Percentiles rank a stretch among this genome's conserved stretches.
These are phyloP conservation scores for Coelopa pilipes DNA, from an alignment of 2,888 invertebrate genomes.

Conservation along the genomic window DNA sequence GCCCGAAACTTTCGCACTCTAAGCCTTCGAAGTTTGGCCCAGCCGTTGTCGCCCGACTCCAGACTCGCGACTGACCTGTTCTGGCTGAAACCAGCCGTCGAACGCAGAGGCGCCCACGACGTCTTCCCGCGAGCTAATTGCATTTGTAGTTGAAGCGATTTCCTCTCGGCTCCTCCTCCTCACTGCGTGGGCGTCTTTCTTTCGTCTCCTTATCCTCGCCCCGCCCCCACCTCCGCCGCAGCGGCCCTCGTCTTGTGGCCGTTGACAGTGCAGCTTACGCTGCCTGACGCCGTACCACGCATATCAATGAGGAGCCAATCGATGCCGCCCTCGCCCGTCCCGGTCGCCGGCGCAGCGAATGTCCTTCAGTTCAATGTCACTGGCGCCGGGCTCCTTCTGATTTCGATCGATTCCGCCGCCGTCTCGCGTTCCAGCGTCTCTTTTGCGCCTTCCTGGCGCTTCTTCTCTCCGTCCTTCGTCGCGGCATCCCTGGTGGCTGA, in stretches of 20 bases:
- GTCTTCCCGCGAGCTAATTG: conserved; percentile 23
- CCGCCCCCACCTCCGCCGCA: background rate
- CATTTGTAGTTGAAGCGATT: conserved; percentile 20
- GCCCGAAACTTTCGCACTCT: conserved; percentile 23
- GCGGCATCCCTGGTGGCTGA: background rate
- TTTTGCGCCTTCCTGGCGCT: too few species aligned
- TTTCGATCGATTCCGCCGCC: too few species aligned
- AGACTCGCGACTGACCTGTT: background rate
- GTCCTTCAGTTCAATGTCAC: conserved; percentile 8
- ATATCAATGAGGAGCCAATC: conserved; percentile 28
- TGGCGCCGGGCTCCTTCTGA: background rate
- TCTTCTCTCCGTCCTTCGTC: background rate
- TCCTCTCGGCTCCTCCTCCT: background rate
- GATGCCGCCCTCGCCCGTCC: background rate
- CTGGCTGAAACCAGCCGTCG: background rate
- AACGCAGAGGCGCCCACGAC: background rate
- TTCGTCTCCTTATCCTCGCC: too few species aligned
- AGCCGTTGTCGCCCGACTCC: background rate
- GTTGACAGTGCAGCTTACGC: background rate
- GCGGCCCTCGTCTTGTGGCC: background rate
- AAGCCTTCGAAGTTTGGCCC: background rate
- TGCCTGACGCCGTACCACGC: background rate
- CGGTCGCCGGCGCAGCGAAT: background rate
- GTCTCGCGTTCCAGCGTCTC: too few species aligned
- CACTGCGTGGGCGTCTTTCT: background rate